Evolutionary conservation across 2,888 invertebrate species (phyloP).

Genomic region (Metacarcinus magister): DNA sequence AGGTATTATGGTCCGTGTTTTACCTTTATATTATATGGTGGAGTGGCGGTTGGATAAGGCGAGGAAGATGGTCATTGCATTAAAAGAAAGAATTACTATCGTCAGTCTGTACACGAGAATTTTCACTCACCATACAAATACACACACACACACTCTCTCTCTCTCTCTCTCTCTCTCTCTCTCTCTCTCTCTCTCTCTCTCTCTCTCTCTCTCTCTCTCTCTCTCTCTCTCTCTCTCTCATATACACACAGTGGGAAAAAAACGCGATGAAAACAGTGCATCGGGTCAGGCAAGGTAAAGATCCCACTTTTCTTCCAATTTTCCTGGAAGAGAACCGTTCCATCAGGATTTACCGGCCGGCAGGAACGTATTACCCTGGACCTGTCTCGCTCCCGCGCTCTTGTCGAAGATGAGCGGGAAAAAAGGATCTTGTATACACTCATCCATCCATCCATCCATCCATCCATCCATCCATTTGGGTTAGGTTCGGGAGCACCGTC

Average conservation of each 20-base stretch:
- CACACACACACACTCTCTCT: background rate
- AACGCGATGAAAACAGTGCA: background rate
- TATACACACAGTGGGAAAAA: background rate
- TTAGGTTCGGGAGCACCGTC: background rate
- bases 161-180: constrained; percentile 43
- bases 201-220: constrained; percentile 34
- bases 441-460: background rate
- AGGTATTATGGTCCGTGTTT: background rate
- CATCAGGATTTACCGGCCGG: constrained; percentile 3
- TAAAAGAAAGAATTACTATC: too few relatives aligned
- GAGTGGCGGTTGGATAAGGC: too few relatives aligned
- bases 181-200: constrained; percentile 47
- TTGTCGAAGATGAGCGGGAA: background rate
- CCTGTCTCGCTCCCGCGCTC: background rate
- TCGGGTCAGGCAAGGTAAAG: background rate
- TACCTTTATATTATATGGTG: too few relatives aligned
- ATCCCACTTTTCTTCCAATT: constrained; percentile 1
- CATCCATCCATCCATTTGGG: too few relatives aligned
- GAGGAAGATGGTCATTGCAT: too few relatives aligned
- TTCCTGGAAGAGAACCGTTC: constrained; percentile 18
- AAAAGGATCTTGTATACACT: background rate
- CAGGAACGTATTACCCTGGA: background rate
- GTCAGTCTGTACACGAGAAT: too few relatives aligned
- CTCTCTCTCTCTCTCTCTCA: background rate
- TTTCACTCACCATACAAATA: background rate